Base-by-base conservation (phyloP, 2,797 vertebrate species). In the Falco rusticolus region DNA sequence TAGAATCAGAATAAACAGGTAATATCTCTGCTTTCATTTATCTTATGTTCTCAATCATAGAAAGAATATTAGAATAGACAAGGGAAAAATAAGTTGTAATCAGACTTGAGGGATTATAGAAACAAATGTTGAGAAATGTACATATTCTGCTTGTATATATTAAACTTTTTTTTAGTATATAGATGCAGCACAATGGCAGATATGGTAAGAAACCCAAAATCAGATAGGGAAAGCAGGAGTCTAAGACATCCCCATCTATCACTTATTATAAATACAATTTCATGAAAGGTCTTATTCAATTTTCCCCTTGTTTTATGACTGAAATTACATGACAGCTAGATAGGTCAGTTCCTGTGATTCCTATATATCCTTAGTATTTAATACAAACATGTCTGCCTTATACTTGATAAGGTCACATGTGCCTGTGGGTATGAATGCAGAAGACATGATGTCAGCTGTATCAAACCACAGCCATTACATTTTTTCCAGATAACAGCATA, bases 391-490 rank as follows among this genome's bases (percentile, higher is more conserved):
- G 43, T 70, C 74, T 90, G 21, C 37, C 16, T 90, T 63, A 24
- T 25, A 47, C 29, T 83, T 80, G 84, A 71, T 71, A 93, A 95
- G 86, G 92, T 90, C 78, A 90, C 16, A 66, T 16, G 64, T 83
- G 45, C 84, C 88, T 0, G 0, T 50, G 51, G 59, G 59, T 86
- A 31, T 13, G 43, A 80, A 77, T 75, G 47, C 56, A 91, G 65
- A 91, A 81, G 65, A 63, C 50, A 9, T 25, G 39, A 76, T 18
- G 34, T 25, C 50, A 65, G 29, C 64, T 76, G 25, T 56, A 77
- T 53, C 84, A 91, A 69, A 89, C 24, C 69, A 79, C 50, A 68
- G 37, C 33, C 64, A 24, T 57, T 63, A 41, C 16, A 22, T 17
- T 87, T 85, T 85, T 83, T 68, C 63, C 24, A 51, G 53, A 84